Evolutionary conservation across 2,888 invertebrate genomes (phyloP).

Genomic region (Phania funesta): DNA sequence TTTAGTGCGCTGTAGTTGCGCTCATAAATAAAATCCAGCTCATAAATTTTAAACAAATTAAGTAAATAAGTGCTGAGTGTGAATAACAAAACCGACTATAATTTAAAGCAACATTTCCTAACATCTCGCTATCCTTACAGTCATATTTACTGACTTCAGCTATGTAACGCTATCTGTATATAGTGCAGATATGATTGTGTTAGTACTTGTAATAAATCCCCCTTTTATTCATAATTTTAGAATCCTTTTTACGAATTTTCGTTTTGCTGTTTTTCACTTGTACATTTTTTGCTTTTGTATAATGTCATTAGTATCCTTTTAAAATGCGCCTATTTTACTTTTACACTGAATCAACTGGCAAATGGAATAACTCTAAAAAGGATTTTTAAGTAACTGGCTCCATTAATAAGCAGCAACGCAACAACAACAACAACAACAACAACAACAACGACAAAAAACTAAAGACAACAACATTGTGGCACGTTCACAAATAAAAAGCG

Average conservation of each 20-base stretch:
- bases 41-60: not conserved
- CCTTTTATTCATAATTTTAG: slow-evolving; percentile 1
- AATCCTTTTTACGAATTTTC: slow-evolving; percentile 16
- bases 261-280: not conserved
- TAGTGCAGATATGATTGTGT: not conserved
- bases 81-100: not conserved
- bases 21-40: too few relatives aligned
- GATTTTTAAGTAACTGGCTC: slow-evolving; percentile 56
- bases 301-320: slow-evolving; percentile 50
- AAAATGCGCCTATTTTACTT: slow-evolving; percentile 8
- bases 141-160: too few relatives aligned
- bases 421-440: not conserved
- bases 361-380: slow-evolving; percentile 28
- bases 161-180: not conserved
- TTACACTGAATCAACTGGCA: not conserved
- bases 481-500: too few relatives aligned
- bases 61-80: not conserved
- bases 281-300: slow-evolving; percentile 5
- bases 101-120: not conserved
- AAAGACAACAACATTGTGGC: too few relatives aligned
- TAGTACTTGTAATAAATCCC: not conserved
- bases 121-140: too few relatives aligned
- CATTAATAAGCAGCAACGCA: slow-evolving; percentile 18
- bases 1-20: too few relatives aligned
- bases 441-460: not conserved